Base-by-base conservation (phyloP, 1,140 invertebrate species). In the Trichonephila inaurata region DNA sequence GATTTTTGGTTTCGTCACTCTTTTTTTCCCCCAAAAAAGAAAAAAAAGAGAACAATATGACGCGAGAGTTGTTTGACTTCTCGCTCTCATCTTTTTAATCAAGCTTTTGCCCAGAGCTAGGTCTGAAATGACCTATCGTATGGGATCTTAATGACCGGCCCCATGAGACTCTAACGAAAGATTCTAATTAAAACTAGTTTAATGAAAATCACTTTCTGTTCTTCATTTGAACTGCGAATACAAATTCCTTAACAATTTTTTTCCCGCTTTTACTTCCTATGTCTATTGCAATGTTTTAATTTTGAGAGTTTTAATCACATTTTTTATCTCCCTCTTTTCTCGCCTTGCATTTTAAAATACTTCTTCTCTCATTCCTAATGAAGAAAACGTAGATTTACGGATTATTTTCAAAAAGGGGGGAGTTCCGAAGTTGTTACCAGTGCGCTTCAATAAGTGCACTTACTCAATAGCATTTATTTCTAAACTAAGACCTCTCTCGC, bases 151-250 rank as follows among this genome's bases (percentile, higher is more conserved):
- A 93, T 93, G 92, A 93, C 92, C 69, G 51, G 51, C 62, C 91
- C 66, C 91, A 87, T 72, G 91, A 92, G 91, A 18, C 14, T 77
- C 62, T 93, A 88, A 93, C 92, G 92, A 93, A 93, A 64, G 86
- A 60, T 93, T 93, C 92, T 93, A 93, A 93, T 93, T 93, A 93
- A 93, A 93, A 93, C 85, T 88, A 88, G 85, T 93, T 93, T 93
- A 93, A 93, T 93, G 92, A 93, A 93, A 93, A 93, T 93, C 92
- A 93, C 86, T 93, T 93, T 93, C 92, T 93, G 83, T 93, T 93
- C 92, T 44, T 88, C 91, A 87, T 92, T 87, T 86, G 62, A 72
- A 40, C 58, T 64, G 83, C 85, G 69, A 92, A 92, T 93, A 88
- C 86, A 93, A 93, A 89, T 93, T 87, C 85, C 69, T 92, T 66